phyloP scores from a whole-genome alignment of 37 sponge, comb jelly and placozoan genomes.

The Geodia barretti region DNA sequence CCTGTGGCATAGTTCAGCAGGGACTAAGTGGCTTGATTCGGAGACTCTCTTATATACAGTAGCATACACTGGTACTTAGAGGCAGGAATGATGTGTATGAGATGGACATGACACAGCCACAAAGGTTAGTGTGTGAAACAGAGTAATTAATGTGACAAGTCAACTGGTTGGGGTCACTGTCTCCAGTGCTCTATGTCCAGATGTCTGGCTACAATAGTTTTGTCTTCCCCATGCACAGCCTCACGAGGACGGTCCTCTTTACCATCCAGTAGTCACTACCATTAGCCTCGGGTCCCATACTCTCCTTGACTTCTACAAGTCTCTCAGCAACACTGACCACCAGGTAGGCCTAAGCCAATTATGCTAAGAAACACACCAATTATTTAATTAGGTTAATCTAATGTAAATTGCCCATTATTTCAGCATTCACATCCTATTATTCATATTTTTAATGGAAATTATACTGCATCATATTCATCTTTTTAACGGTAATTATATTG shows the following conservation, averaged over 20 bases:
- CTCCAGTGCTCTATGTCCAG: not conserved
- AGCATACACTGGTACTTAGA: no score
- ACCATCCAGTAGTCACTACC: slow-evolving; percentile 85
- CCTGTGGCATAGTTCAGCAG: no score
- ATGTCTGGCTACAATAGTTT: not conserved
- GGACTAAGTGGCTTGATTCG: no score
- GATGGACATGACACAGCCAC: no score
- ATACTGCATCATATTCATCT: slow-evolving; percentile 25
- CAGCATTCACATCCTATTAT: not conserved
- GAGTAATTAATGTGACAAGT: no score
- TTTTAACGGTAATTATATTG: slow-evolving; percentile 12
- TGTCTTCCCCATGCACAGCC: slow-evolving; percentile 53
- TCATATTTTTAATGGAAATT: not conserved
- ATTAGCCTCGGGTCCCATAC: slow-evolving; percentile 91
- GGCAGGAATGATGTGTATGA: no score
- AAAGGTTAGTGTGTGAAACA: no score
- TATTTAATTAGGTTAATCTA: not conserved
- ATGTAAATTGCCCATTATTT: not conserved
- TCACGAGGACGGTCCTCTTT: slow-evolving; percentile 97
- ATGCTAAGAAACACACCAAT: no score
- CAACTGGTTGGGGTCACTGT: not conserved
- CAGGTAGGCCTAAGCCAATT: no score
- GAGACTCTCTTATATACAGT: no score
- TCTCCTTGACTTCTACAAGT: slow-evolving; percentile 82
- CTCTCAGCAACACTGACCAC: slow-evolving; percentile 30